phyloP scores from a whole-genome alignment of 1,140 invertebrate species.

The Drosophila rufa region DNA sequence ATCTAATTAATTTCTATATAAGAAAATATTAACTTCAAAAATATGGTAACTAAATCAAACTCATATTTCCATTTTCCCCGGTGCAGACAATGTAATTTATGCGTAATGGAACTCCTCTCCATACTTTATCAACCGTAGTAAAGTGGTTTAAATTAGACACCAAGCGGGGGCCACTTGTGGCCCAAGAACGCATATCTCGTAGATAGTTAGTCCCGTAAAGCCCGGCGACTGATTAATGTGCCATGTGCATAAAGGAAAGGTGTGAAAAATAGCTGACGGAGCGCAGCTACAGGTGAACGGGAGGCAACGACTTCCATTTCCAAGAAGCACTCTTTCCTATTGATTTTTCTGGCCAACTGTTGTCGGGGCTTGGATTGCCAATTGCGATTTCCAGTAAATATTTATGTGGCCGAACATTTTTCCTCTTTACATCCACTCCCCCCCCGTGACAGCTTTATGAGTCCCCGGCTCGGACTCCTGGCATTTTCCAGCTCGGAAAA shows the following conservation, averaged over 20 bases:
- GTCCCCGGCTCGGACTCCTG: conserved; percentile 17
- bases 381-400: conserved; percentile 41
- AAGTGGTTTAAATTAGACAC: conserved; percentile 48
- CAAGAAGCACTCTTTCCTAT: conserved; percentile 35
- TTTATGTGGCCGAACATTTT: conserved; percentile 41
- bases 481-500: conserved; percentile 26
- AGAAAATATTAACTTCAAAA: neutral
- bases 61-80: neutral
- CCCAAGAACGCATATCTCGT: conserved; percentile 25
- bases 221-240: conserved; percentile 48
- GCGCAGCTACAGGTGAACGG: conserved; percentile 7
- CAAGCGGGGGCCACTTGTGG: conserved; percentile 12
- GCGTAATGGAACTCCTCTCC: conserved; percentile 9
- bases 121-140: conserved; percentile 12
- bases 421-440: conserved; percentile 3
- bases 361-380: conserved; percentile 14
- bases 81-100: conserved; percentile 27
- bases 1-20: neutral
- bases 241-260: conserved; percentile 43
- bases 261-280: conserved; percentile 39
- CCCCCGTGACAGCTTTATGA: conserved; percentile 34
- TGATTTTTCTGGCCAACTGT: conserved; percentile 42
- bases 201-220: conserved; percentile 45
- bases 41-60: neutral
- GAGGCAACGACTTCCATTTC: conserved; percentile 18